Evolutionary conservation across 2,888 invertebrate genomes (phyloP), one percentile per base, ranked within the genome.

Genomic region (Heliconius charithonia): DNA sequence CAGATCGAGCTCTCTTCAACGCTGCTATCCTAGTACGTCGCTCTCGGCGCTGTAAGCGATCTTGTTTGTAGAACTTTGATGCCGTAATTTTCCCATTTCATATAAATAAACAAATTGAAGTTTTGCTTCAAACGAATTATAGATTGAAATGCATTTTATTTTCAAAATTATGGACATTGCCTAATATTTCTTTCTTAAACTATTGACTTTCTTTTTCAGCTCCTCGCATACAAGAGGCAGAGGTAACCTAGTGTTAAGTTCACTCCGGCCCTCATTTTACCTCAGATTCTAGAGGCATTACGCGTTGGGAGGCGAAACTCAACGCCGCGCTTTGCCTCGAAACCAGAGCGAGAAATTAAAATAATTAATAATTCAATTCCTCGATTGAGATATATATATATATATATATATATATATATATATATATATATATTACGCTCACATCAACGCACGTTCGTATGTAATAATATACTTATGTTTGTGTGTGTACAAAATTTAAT

Each of bases 1-100:
- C 81, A 76, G 80, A 81, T 75, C 81, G 82, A 79, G 66, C 80
- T 82, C 84, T 81, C 76, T 74, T 80, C 75, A 76, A 72, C 80
- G 74, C 83, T 87, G 85, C 76, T 81, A 82, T 80, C 87, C 87
- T 87, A 78, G 87, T 87, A 85, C 82, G 79, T 62, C 77, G 83
- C 83, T 83, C 84, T 83, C 85, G 83, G 83, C 85, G 87, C 85
- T 87, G 87, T 87, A 87, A 87, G 84, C 85, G 86, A 86, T 85
- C 85, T 85, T 83, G 85, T 85, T 85, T 85, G 84, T 79, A 82
- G 82, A 83, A 84, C 83, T 84, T 83, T 79, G 83, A 81, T 83
- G 83, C 82, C 82, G 51, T 82, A 72, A 72, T 65, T 37, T 72
- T 22, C 56, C 25, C 7, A 13, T 56, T 45, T 41, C n/a, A 32